These are phyloP conservation scores for Eolophus roseicapilla DNA, from an alignment of 2,113 vertebrate species.

Conservation along the genomic window DNA sequence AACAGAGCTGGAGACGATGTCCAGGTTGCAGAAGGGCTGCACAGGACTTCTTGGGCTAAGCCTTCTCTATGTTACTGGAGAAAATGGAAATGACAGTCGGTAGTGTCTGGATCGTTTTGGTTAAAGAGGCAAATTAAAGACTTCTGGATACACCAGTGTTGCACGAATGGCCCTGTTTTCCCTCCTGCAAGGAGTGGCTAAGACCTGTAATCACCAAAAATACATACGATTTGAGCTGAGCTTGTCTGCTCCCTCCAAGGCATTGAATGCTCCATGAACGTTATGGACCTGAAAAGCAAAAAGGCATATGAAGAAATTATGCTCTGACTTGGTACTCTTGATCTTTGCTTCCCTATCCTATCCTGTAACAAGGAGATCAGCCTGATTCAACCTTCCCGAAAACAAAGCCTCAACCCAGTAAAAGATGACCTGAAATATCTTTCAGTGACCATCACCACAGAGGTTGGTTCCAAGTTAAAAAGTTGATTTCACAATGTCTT, in stretches of 20 bases:
- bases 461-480: neutral
- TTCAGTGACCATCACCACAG: conserved; percentile 1
- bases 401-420: neutral
- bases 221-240: conserved; percentile 93
- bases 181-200: neutral
- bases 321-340: neutral
- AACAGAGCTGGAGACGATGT: neutral
- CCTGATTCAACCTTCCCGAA: neutral
- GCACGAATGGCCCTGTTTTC: neutral
- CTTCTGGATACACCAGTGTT: neutral
- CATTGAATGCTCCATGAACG: conserved; percentile 95
- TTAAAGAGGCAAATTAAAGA: neutral
- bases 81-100: neutral
- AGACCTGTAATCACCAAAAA: neutral
- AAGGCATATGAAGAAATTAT: neutral
- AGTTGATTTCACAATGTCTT: conserved; percentile 28
- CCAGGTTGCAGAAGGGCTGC: neutral
- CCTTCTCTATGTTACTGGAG: neutral
- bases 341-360: neutral
- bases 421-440: conserved; percentile 6
- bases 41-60: neutral
- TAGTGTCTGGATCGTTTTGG: neutral
- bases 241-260: conserved; percentile 89
- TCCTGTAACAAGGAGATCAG: neutral
- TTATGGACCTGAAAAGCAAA: conserved; percentile 83